Evolutionary conservation across 2,888 invertebrate species (phyloP).

Genomic region (Caenorhabditis sp.): DNA sequence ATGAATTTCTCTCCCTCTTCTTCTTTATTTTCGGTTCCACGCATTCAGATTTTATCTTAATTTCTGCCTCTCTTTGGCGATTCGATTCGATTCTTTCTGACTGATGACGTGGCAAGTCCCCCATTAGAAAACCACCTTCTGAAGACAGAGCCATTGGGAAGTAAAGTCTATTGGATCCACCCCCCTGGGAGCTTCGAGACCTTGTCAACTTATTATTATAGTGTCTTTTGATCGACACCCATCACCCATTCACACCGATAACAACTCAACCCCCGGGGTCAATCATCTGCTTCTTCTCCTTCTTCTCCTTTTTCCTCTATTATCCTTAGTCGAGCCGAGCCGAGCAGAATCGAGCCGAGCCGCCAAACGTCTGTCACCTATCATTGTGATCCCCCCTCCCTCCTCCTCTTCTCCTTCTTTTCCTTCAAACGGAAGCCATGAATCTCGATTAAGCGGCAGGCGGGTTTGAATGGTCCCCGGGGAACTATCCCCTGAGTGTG

Average conservation of each 20-base stretch:
- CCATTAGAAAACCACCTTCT: no score
- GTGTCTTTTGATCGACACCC: slow-evolving; percentile 42
- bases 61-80: neutral
- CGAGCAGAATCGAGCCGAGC: no score
- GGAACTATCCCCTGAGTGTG: slow-evolving; percentile 39
- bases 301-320: neutral
- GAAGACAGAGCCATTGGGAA: no score
- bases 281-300: neutral
- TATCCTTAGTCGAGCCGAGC: neutral
- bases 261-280: slow-evolving; percentile 15
- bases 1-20: neutral
- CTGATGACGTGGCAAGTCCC: slow-evolving; percentile 37
- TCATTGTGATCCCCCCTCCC: slow-evolving; percentile 49
- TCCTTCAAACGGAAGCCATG: slow-evolving; percentile 54
- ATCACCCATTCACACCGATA: slow-evolving; percentile 36
- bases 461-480: slow-evolving; percentile 34
- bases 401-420: no score
- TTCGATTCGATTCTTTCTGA: slow-evolving; percentile 1
- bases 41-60: neutral
- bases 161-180: no score
- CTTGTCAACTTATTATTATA: slow-evolving; percentile 46
- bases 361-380: slow-evolving; percentile 64
- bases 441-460: slow-evolving; percentile 59
- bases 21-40: no score
- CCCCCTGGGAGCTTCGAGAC: neutral